Conservation (phyloP, 2,888 invertebrate genomes). For the Eugnorisma glareosa region DNA sequence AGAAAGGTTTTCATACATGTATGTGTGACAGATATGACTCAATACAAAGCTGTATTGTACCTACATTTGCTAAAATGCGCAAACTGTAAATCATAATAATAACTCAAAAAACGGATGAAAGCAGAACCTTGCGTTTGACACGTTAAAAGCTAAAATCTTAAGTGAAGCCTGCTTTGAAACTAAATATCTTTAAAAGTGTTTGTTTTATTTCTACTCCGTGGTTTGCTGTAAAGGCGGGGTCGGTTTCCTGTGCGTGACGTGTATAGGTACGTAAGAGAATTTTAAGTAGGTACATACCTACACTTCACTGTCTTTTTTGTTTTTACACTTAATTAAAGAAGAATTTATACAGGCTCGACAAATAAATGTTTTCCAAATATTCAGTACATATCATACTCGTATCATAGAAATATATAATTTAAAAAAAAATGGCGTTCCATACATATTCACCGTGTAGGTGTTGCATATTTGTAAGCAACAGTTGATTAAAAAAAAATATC, state of each 20-base stretch:
- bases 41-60: background rate
- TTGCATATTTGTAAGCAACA: no score
- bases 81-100: background rate
- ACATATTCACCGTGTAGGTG: no score
- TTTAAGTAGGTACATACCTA: background rate
- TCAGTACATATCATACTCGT: no score
- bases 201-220: constrained; percentile 40
- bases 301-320: background rate
- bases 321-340: background rate
- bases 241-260: background rate
- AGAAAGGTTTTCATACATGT: background rate
- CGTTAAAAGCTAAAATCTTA: constrained; percentile 55
- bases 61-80: no score
- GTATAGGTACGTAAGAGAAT: background rate
- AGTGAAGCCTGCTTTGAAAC: constrained; percentile 39
- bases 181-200: constrained; percentile 49
- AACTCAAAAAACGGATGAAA: constrained; percentile 7
- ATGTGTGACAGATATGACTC: background rate
- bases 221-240: constrained; percentile 20
- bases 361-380: no score
- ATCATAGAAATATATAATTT: no score
- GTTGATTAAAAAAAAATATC: no score
- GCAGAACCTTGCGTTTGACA: constrained; percentile 15
- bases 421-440: no score
- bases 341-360: no score